Base-by-base conservation (phyloP, 2,888 invertebrate species). In the Ophioninae sp. region DNA sequence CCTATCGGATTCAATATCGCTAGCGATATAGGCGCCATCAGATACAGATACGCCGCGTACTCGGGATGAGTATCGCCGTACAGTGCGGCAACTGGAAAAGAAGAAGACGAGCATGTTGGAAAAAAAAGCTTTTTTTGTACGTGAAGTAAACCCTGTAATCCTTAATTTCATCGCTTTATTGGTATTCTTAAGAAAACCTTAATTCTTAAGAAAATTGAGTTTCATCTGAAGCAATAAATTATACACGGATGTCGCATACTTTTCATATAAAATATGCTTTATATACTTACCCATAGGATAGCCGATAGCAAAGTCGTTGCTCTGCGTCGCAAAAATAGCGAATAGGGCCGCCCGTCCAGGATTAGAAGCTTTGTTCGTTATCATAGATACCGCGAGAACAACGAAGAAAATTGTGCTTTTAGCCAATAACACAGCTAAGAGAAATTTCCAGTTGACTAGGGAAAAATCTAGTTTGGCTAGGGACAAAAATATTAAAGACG, bases 231-330 rank as follows among this genome's bases (percentile, higher is more conserved):
- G 1, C 30, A 30, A 30, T 30, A 3, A 30, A 30, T 3, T 3
- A 30, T 1, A 30, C 1, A 30, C 3, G 30, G 30, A 30, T 3
- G 3, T 30, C 3, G 30, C 30, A 3, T 44, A 10, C 0, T 2
- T 21, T 13, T 21, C 44, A 2, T 6, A 7, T 6, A 7, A 70
- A 57, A 10, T 20, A 7, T 56, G 17, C 23, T 7, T 6, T 10
- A 75, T 64, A 23, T 68, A 93, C 94, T 95, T 94, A 97, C 98
- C 96, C 88, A 99, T 98, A 7, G 99, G 99, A 93, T 96, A 98
- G 84, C 99, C 99, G 88, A 99, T 95, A 23, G 99, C 99, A 94
- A 99, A 99, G 93, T 99, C 99, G 94, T 99, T 99, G 92, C 98
- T 98, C 92, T 99, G 99, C 0, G 99, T 99, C 88, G 97, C 97